Base-by-base conservation (phyloP, 1,140 invertebrate genomes). In the Mercenaria mercenaria region DNA sequence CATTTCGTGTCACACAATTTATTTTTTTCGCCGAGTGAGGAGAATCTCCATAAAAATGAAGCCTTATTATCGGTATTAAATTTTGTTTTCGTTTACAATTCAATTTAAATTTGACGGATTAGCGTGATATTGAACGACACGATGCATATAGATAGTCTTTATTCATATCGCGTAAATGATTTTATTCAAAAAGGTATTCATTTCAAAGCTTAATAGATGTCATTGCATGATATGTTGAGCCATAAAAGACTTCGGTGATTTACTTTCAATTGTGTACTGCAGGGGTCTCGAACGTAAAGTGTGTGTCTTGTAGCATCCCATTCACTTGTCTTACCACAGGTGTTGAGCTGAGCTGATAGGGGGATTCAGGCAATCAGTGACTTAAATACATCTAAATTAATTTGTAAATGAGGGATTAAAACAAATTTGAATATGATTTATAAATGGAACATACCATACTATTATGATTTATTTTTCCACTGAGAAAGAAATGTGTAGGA, bases 81-180 rank as follows among this genome's bases (percentile, higher is more conserved):
- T 88, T 88, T 88, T 81, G 76, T 88, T 88, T 87, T 80, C 52
- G 50, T 64, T 81, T 80, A 69, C 61, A 81, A 88, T 88, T 80
- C 61, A 81, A 64, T 88, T 79, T 80, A 43, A 64, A 88, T 80
- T 80, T 80, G 86, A 80, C 86, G 77, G 86, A 88, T 88, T 88
- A 88, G 76, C 76, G 76, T 43, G 39, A 15, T 80, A 72, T 47
- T 67, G 47, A 74, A 77, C 72, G 84, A 77, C 84, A 77, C 69
- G 47, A 20, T 56, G 59, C 59, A 32, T 81, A 43, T 81, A 88
- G 76, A 80, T 64, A 80, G 77, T 80, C 61, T 80, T 80, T 79
- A 80, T 80, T 67, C 77, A 81, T 47, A 81, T 47, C 86, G 86
- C 76, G 77, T 79, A 81, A 88, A 80, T 67, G 77, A 80, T 81